Evolutionary conservation across 2,113 vertebrate genomes (phyloP), one percentile per base, ranked within the genome.

Genomic region (Gasterosteus aculeatus): DNA sequence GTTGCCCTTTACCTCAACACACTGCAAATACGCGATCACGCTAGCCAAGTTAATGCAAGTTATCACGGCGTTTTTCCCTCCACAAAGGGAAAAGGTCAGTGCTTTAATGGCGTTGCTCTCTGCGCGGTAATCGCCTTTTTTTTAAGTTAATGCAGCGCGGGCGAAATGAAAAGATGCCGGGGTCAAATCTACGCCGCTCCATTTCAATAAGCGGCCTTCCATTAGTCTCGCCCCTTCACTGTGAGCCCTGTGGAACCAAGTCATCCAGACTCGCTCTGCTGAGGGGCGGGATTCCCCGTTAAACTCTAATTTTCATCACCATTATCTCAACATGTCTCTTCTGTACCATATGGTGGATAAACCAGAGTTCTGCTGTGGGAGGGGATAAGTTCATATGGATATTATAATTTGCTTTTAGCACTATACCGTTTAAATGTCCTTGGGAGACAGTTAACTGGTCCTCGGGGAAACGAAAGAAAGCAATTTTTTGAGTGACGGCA

Each of bases 1-100:
- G 74, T 87, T 89, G 88, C 69, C 90, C 91, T 92, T 91, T 90
- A 86, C 81, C 66, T 87, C 80, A 58, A 63, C 69, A 65, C 78
- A 47, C 35, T 56, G 69, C 78, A 87, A 90, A 90, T 61, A 80
- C 56, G 87, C 76, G 7, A 82, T 81, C 78, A 88, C 70, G 86
- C 81, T 89, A 91, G 88, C 75, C 70, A 81, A 91, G 67, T 75
- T 71, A 81, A 83, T 81, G 70, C 63, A 78, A 61, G 87, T 79
- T 84, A 80, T 89, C 80, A 83, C 83, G 70, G 71, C 80, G 72
- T 78, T 82, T 75, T 65, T 12, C 69, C 29, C 72, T 78, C 65
- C 72, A 77, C 84, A 82, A 77, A 85, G 77, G 56, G 80, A 91
- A 92, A 93, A 93, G 92, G 92, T 93, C 91, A 91, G 77, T 71